phyloP scores from a whole-genome alignment of 1,140 invertebrate genomes.

The Hesperophylax magnus region DNA sequence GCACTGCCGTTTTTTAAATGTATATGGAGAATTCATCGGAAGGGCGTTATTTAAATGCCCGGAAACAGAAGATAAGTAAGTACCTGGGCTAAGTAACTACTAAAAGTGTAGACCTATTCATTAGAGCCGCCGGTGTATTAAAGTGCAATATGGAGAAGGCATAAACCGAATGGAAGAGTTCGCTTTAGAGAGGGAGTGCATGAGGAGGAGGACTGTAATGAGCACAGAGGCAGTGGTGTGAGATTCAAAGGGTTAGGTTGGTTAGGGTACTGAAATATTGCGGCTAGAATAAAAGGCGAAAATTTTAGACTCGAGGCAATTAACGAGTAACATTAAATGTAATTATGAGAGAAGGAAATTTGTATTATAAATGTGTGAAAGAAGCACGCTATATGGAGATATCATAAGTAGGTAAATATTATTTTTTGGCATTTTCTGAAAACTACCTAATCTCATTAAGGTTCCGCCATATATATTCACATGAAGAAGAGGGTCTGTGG shows the following conservation, averaged over 20 bases:
- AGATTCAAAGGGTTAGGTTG: slow-evolving; percentile 33
- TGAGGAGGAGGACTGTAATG: background rate
- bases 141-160: background rate
- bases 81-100: background rate
- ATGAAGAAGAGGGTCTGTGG: no score
- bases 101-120: background rate
- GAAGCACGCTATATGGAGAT: no score
- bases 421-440: no score
- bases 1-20: no score
- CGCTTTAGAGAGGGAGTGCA: slow-evolving; percentile 6
- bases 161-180: background rate
- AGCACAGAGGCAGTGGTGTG: background rate
- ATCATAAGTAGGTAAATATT: no score
- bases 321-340: slow-evolving; percentile 18
- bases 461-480: no score
- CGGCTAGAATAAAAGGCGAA: slow-evolving; percentile 7
- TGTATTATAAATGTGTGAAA: background rate
- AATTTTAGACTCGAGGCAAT: slow-evolving; percentile 13
- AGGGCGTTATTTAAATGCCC: no score
- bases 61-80: no score
- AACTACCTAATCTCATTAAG: no score
- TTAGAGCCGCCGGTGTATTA: background rate
- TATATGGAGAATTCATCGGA: no score
- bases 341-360: slow-evolving; percentile 28
- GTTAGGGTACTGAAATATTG: slow-evolving; percentile 19